Base-by-base conservation (phyloP, 2,113 vertebrate genomes). In the Chloebia gouldiae region DNA sequence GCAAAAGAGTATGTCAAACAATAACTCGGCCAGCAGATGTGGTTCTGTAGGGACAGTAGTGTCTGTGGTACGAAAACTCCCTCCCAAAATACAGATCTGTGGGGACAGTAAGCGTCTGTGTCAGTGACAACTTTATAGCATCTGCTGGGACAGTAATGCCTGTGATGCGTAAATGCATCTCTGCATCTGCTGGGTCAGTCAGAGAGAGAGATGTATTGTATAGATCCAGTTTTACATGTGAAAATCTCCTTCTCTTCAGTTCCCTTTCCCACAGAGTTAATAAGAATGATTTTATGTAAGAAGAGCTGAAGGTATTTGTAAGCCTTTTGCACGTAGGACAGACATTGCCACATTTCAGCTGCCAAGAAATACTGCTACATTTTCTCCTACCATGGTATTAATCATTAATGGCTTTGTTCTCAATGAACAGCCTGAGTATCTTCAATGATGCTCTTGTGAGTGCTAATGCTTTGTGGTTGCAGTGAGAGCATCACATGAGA, bases 81-180 rank as follows among this genome's bases (percentile, higher is more conserved):
- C 73, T 92, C 87, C 91, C 21, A 71, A 94, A 86, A 82, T 59
- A 40, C 81, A 30, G 85, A 95, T 86, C 92, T 35, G 53, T 69
- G 91, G 70, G 90, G 92, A 97, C 97, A 97, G 98, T 94, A 18
- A 94, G 97, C 4, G 44, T 95, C 97, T 97, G 96, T 97, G 96
- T 97, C 91, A 51, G 89, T 24, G 59, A 87, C 63, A 81, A 92
- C 91, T 92, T 68, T 78, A 61, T 69, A 57, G 94, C 90, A 90
- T 96, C 93, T 97, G 96, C 42, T 89, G 93, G 92, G 92, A 97
- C 97, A 97, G 97, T 96, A 61, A 93, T 54, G 69, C 94, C 95
- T 92, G 57, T 97, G 96, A 95, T 84, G 71, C 28, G 1, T 88
- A 94, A 96, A 95, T 40, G 78, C 81, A 76, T 89, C 93, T 71